Conservation (phyloP, 2,113 vertebrate genomes). For the Paramormyrops kingsleyae region DNA sequence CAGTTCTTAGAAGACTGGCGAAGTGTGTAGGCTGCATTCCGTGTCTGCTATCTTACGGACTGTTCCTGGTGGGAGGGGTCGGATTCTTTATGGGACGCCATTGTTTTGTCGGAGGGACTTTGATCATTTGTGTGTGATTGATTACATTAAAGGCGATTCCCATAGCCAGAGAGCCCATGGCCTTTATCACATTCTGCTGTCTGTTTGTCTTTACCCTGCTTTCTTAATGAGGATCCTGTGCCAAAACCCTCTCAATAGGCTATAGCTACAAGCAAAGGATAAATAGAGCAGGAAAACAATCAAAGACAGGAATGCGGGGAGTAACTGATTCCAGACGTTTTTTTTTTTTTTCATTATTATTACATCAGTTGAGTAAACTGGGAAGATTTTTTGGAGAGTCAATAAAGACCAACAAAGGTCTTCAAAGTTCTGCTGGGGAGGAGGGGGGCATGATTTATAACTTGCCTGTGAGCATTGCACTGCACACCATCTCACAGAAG, state of each 20-base stretch:
- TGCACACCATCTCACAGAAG: background rate
- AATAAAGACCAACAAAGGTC: conserved; percentile 17
- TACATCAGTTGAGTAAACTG: conserved; percentile 16
- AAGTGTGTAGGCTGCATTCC: background rate
- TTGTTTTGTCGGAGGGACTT: background rate
- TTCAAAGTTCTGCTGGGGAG: background rate
- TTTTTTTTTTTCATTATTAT: conserved; percentile 6
- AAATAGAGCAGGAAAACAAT: conserved; percentile 20
- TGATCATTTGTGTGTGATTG: background rate
- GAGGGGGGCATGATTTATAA: conserved; percentile 3
- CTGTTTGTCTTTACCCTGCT: background rate
- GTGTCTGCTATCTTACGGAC: background rate
- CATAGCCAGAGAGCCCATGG: background rate
- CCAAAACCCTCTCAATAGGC: background rate
- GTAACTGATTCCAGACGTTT: conserved; percentile 20
- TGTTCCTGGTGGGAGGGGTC: background rate
- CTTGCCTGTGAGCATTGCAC: background rate
- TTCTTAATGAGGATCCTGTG: background rate
- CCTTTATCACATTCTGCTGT: background rate
- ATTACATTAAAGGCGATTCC: conserved; percentile 1
- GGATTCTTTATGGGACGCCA: background rate
- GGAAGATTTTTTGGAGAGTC: conserved; percentile 12
- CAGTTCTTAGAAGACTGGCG: background rate
- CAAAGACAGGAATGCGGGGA: conserved; percentile 8
- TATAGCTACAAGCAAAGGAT: background rate